A percentile compares a stretch with the other conserved stretches of the same genome.
These are phyloP conservation scores for Trichonephila inaurata DNA, from an alignment of 1,140 invertebrate genomes.

Conservation along the genomic window DNA sequence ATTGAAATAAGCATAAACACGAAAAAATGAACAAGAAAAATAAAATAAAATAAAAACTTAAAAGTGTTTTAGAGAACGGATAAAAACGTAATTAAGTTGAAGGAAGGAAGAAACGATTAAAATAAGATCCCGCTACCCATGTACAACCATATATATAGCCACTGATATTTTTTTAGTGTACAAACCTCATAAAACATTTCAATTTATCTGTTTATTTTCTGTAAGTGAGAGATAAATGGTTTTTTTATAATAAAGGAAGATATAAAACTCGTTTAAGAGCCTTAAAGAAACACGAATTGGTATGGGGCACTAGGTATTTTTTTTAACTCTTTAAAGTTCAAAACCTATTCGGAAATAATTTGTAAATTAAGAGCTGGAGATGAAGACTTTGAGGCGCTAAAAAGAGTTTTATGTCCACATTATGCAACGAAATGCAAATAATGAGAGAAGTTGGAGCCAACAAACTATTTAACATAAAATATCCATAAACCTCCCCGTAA, in stretches of 20 bases:
- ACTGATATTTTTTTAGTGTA: not conserved
- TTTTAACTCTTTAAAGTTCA: not conserved
- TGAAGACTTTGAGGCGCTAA: conserved; percentile 40
- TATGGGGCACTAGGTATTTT: not conserved
- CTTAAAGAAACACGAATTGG: not conserved
- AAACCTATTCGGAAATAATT: conserved; percentile 60
- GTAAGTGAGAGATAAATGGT: not conserved
- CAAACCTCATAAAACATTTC: not conserved
- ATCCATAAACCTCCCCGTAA: conserved; percentile 59
- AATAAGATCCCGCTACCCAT: not conserved
- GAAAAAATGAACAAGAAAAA: no score
- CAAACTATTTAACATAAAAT: conserved; percentile 71
- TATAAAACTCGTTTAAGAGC: not conserved
- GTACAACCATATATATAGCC: not conserved
- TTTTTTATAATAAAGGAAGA: not conserved
- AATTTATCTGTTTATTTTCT: conserved; percentile 13
- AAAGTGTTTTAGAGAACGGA: no score
- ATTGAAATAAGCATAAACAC: no score
- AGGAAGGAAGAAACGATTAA: not conserved
- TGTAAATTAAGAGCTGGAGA: conserved; percentile 60
- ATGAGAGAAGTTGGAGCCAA: conserved; percentile 64
- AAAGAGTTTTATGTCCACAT: conserved; percentile 60
- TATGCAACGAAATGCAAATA: conserved; percentile 67
- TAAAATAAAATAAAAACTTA: no score
- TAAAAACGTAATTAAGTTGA: not conserved